Evolutionary conservation across 2,797 vertebrate species (phyloP).

Genomic region (Glyptemys insculpta): DNA sequence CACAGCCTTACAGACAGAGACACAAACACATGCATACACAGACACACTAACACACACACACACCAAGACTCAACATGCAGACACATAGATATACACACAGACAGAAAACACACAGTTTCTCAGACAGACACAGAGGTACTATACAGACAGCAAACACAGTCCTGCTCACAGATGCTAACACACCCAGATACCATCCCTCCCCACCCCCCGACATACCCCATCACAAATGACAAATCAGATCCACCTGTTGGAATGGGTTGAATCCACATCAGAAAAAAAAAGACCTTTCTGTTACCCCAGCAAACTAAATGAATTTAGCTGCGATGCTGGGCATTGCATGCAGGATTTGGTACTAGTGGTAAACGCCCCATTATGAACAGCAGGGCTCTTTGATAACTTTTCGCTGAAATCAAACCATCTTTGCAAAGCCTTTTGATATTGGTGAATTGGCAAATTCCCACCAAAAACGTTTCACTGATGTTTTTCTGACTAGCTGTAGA

Average conservation of each 20-base stretch:
- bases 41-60: not conserved
- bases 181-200: fast-evolving
- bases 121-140: not conserved
- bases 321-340: not conserved
- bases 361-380: not conserved
- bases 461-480: not conserved
- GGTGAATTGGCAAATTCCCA: fast-evolving
- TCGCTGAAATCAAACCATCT: not conserved
- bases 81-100: not conserved
- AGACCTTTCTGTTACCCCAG: not conserved
- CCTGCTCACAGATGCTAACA: not conserved
- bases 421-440: not conserved
- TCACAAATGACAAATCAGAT: not conserved
- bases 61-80: not conserved
- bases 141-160: not conserved
- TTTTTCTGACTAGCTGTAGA: not conserved
- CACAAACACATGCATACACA: not conserved
- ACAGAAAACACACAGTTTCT: not conserved
- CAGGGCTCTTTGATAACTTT: not conserved
- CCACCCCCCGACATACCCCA: fast-evolving
- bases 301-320: constrained; percentile 3
- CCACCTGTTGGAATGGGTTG: not conserved
- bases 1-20: not conserved
- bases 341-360: not conserved
- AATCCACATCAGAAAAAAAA: not conserved